A percentile compares a stretch with the other conserved stretches of the same genome.
Evolutionary conservation across 1,140 invertebrate genomes (phyloP).

Genomic region (Penaeus chinensis): DNA sequence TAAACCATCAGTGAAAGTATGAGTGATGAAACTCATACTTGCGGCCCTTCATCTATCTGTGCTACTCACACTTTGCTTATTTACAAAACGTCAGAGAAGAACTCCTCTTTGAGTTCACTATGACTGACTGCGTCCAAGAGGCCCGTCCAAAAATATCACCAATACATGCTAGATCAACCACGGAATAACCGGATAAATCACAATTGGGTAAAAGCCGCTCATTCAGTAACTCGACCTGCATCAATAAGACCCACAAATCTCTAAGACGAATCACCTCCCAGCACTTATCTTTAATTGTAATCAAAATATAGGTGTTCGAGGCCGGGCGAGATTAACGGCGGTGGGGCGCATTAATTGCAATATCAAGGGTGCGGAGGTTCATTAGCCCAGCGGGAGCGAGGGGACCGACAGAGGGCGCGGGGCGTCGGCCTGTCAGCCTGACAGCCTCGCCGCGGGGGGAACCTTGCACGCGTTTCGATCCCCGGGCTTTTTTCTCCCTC

Average conservation of each 20-base stretch:
- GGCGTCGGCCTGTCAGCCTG: constrained; percentile 16
- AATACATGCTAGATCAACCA: too few species aligned
- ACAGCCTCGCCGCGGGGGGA: constrained; percentile 15
- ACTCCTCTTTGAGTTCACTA: too few species aligned
- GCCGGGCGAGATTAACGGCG: background rate
- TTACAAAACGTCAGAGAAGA: too few species aligned
- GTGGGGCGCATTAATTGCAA: constrained; percentile 31
- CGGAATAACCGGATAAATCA: too few species aligned
- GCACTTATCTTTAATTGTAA: background rate
- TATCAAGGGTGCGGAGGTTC: constrained; percentile 27
- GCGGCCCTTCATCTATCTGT: too few species aligned
- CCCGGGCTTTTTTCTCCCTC: background rate
- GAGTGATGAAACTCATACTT: too few species aligned
- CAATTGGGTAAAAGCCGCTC: too few species aligned
- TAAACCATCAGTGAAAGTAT: too few species aligned
- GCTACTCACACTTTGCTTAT: too few species aligned
- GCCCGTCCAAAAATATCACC: too few species aligned
- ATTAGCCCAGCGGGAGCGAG: constrained; percentile 19
- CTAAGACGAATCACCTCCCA: too few species aligned
- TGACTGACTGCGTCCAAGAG: too few species aligned
- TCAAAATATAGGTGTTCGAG: background rate
- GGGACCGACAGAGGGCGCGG: constrained; percentile 10
- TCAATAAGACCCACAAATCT: constrained; percentile 1
- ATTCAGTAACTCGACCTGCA: background rate
- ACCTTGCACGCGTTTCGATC: constrained; percentile 11